phyloP scores from a whole-genome alignment of 1,140 invertebrate genomes.

The Dendrolimus punctatus region DNA sequence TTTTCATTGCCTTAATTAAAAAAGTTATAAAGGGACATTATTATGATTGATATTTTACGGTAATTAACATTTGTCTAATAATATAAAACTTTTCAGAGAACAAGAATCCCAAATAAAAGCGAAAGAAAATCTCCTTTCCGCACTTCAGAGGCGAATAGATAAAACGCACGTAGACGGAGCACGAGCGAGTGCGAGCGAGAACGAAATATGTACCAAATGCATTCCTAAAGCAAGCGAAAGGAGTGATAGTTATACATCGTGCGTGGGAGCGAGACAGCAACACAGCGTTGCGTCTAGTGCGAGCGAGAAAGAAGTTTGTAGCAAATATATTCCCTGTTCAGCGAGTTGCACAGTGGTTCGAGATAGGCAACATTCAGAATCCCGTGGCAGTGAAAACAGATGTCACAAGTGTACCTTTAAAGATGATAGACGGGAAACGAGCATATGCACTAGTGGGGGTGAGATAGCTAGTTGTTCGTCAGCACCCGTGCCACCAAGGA shows the following conservation, averaged over 20 bases:
- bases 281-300: slow-evolving; percentile 6
- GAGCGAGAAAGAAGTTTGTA: slow-evolving; percentile 25
- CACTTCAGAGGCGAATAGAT: slow-evolving; percentile 13
- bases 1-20: too few species aligned
- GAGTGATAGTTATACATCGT: neutral
- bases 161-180: slow-evolving; percentile 1
- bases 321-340: too few species aligned
- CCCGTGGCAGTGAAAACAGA: too few species aligned
- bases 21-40: too few species aligned
- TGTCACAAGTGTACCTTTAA: too few species aligned
- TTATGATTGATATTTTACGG: too few species aligned
- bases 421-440: too few species aligned
- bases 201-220: slow-evolving; percentile 25
- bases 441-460: slow-evolving; percentile 8
- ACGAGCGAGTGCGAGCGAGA: slow-evolving; percentile 11
- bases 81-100: slow-evolving; percentile 19
- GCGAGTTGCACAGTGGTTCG: too few species aligned
- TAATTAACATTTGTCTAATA: neutral
- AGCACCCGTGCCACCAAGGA: slow-evolving; percentile 27
- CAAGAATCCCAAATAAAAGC: slow-evolving; percentile 35
- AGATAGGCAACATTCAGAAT: too few species aligned
- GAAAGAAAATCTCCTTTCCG: slow-evolving; percentile 24
- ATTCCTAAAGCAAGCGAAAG: slow-evolving; percentile 1
- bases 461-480: slow-evolving; percentile 28
- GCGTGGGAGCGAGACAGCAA: slow-evolving; percentile 8